Evolutionary conservation across 2,797 vertebrate species (phyloP).

Genomic region (Sternarchorhynchus goeldii): DNA sequence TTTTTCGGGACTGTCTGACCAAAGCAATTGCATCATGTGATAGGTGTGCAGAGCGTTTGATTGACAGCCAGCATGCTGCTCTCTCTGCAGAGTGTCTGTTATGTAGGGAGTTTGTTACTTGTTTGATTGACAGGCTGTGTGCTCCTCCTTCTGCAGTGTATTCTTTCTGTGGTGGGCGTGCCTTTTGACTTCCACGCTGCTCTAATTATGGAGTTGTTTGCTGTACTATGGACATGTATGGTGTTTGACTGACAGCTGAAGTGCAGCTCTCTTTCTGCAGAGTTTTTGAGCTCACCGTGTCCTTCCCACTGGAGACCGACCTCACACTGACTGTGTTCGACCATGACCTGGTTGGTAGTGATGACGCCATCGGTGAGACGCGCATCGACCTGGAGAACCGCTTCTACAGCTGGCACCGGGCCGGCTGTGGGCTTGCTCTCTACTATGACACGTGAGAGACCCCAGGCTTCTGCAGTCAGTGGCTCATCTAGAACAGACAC

Average conservation of each 20-base stretch:
- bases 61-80: too few species aligned
- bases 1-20: too few species aligned
- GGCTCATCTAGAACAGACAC: background rate
- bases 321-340: constrained; percentile 83
- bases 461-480: background rate
- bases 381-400: constrained; percentile 90
- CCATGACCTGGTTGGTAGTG: constrained; percentile 87
- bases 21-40: too few species aligned
- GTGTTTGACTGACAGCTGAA: background rate
- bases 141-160: background rate
- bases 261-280: constrained; percentile 64
- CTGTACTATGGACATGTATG: background rate
- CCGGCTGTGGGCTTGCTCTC: constrained; percentile 83
- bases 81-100: too few species aligned
- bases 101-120: background rate
- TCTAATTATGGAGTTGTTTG: background rate
- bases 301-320: constrained; percentile 89
- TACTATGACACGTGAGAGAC: constrained; percentile 84
- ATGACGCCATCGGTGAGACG: constrained; percentile 90
- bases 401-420: constrained; percentile 91
- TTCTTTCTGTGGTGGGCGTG: too few species aligned
- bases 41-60: too few species aligned
- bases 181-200: too few species aligned
- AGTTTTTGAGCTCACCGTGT: constrained; percentile 87
- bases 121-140: background rate